Conservation (phyloP, 2,888 invertebrate species). For the Fragum fragum region DNA sequence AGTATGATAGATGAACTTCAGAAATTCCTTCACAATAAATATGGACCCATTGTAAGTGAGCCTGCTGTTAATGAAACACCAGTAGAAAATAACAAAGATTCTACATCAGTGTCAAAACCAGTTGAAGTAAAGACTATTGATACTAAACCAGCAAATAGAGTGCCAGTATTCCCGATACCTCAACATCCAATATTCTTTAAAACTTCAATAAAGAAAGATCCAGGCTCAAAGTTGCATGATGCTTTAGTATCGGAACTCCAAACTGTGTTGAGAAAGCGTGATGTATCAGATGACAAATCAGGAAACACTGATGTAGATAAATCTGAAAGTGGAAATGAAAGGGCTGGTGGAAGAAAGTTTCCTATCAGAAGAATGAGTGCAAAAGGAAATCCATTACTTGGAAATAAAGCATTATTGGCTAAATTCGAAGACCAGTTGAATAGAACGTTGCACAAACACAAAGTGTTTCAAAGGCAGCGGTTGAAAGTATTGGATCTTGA, state of each 20-base stretch:
- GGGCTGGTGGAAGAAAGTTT: constrained; percentile 27
- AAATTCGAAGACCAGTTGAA: constrained; percentile 78
- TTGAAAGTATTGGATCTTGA: constrained; percentile 60
- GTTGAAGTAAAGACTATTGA: constrained; percentile 9
- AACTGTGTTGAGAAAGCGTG: constrained; percentile 73
- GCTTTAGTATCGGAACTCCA: constrained; percentile 76
- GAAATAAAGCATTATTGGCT: constrained; percentile 76
- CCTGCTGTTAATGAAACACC: constrained; percentile 15
- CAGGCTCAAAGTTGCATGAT: constrained; percentile 79
- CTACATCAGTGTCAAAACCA: neutral
- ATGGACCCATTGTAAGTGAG: constrained; percentile 48
- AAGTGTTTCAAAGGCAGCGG: constrained; percentile 64
- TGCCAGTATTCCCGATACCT: constrained; percentile 40
- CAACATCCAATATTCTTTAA: constrained; percentile 79
- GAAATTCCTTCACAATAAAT: constrained; percentile 49
- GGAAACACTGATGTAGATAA: constrained; percentile 12
- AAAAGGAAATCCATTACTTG: constrained; percentile 71
- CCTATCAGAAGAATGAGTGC: constrained; percentile 55
- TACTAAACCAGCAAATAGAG: constrained; percentile 11
- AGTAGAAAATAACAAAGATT: neutral
- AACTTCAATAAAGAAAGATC: constrained; percentile 77
- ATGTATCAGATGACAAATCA: constrained; percentile 21
- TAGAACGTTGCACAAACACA: constrained; percentile 68
- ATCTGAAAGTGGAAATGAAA: constrained; percentile 37
- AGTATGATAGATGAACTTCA: constrained; percentile 66